Evolutionary conservation across 2,888 invertebrate species (phyloP).

Genomic region (Hemistola chrysoprasaria): DNA sequence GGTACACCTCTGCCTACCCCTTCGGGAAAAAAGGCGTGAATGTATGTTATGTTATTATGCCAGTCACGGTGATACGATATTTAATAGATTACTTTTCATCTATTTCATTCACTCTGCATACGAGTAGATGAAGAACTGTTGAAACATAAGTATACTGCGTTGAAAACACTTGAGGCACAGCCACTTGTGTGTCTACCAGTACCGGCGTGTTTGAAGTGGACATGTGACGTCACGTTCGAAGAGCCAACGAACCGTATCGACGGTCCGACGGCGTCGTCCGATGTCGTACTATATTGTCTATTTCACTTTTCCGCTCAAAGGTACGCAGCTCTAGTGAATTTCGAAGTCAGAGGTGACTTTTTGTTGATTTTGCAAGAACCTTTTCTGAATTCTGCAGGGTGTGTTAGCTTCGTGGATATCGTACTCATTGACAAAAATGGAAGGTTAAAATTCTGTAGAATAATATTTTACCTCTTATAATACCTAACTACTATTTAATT

Average conservation of each 20-base stretch:
- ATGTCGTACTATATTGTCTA: constrained; percentile 20
- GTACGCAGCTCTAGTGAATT: constrained; percentile 18
- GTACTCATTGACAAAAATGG: too few species aligned
- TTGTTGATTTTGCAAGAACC: constrained; percentile 5
- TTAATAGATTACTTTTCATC: too few species aligned
- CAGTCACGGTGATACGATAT: too few species aligned
- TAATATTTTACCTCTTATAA: too few species aligned
- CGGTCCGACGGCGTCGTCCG: constrained; percentile 19
- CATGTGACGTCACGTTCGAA: constrained; percentile 23
- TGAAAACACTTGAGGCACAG: constrained; percentile 20
- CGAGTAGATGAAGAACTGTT: constrained; percentile 3
- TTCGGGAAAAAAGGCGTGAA: too few species aligned
- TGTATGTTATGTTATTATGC: too few species aligned
- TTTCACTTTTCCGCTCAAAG: constrained; percentile 18
- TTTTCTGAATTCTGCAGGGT: constrained; percentile 1
- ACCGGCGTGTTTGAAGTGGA: constrained; percentile 18
- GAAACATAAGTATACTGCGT: neutral
- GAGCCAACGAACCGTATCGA: constrained; percentile 24
- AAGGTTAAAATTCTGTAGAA: too few species aligned
- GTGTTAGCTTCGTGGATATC: too few species aligned
- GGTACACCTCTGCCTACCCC: too few species aligned
- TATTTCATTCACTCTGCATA: neutral
- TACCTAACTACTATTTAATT: too few species aligned
- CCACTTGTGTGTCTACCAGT: constrained; percentile 21
- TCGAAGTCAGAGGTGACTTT: constrained; percentile 10